phyloP scores from a whole-genome alignment of 2,888 invertebrate species.

The Heteromurus nitidus region DNA sequence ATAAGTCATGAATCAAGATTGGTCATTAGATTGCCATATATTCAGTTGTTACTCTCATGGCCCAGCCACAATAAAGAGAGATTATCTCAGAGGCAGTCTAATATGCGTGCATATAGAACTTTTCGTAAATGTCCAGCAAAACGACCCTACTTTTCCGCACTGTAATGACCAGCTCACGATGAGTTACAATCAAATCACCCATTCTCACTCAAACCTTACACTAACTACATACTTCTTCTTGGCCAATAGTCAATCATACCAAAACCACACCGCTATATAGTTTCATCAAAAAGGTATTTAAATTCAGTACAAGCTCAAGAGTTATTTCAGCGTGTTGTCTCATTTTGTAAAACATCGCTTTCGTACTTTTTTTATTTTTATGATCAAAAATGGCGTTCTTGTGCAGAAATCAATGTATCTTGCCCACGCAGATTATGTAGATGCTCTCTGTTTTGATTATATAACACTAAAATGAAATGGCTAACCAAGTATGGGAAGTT shows the following conservation, averaged over 20 bases:
- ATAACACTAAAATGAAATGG: neutral
- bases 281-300: no score
- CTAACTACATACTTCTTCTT: neutral
- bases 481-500: neutral
- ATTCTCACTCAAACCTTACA: neutral
- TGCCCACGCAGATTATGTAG: neutral
- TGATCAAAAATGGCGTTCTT: no score
- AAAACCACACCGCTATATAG: no score
- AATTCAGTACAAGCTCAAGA: no score
- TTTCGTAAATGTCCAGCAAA: conserved; percentile 27
- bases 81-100: neutral
- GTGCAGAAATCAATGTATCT: no score
- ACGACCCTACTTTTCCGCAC: conserved; percentile 17
- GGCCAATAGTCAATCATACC: conserved; percentile 11
- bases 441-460: neutral
- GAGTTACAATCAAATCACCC: conserved; percentile 11
- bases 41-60: neutral
- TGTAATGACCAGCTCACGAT: conserved; percentile 43
- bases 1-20: conserved; percentile 62
- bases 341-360: no score
- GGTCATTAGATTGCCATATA: conserved; percentile 51
- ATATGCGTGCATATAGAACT: neutral
- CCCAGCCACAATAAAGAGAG: no score
- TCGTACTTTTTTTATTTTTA: no score
- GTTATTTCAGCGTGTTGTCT: no score